Evolutionary conservation across 1,140 invertebrate species (phyloP).

Genomic region (Lepidostoma basale): DNA sequence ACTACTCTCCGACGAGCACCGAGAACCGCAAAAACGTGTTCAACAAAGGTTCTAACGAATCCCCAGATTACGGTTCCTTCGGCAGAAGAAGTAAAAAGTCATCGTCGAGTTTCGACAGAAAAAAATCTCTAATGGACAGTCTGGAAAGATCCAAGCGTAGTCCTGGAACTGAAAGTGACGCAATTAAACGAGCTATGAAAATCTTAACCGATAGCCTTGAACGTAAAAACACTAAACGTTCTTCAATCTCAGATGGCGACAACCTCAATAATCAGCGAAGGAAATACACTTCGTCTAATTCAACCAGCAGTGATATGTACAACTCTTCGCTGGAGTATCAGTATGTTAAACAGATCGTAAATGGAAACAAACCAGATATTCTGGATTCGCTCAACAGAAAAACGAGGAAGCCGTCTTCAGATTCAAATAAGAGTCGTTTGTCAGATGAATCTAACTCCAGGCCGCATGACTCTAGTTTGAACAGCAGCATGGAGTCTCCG

Average conservation of each 20-base stretch:
- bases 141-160: slow-evolving; percentile 53
- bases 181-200: slow-evolving; percentile 37
- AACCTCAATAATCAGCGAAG: slow-evolving; percentile 32
- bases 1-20: slow-evolving; percentile 49
- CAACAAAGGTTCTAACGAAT: slow-evolving; percentile 25
- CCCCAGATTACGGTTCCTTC: slow-evolving; percentile 50
- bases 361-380: slow-evolving; percentile 53
- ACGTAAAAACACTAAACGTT: slow-evolving; percentile 35
- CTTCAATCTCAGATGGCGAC: slow-evolving; percentile 40
- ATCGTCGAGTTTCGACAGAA: slow-evolving; percentile 58
- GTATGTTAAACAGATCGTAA: slow-evolving; percentile 47
- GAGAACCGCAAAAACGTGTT: slow-evolving; percentile 21
- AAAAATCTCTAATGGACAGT: slow-evolving; percentile 58
- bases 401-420: slow-evolving; percentile 46
- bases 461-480: slow-evolving; percentile 49
- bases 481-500: slow-evolving; percentile 50
- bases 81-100: slow-evolving; percentile 57
- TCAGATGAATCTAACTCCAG: slow-evolving; percentile 34
- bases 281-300: slow-evolving; percentile 41
- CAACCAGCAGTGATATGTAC: slow-evolving; percentile 42
- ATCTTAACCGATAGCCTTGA: slow-evolving; percentile 36
- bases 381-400: slow-evolving; percentile 54
- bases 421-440: slow-evolving; percentile 36
- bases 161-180: slow-evolving; percentile 39
- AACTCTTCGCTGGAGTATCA: slow-evolving; percentile 43